Evolutionary conservation across 1,140 invertebrate species (phyloP).

Genomic region (Pteromalus puparum): DNA sequence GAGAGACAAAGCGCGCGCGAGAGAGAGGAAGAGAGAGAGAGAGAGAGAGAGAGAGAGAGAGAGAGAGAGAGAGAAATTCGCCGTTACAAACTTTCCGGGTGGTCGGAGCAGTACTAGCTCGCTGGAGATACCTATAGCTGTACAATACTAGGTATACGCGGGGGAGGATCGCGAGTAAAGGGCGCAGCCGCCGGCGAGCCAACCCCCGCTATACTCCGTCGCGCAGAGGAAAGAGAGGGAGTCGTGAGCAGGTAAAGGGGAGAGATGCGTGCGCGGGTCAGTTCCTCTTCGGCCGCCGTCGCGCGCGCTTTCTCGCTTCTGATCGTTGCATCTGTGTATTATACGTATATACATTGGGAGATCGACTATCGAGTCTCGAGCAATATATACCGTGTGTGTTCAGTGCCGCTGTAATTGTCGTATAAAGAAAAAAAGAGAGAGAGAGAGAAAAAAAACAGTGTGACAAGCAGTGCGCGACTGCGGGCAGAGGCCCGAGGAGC

Average conservation of each 20-base stretch:
- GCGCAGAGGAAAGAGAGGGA: background rate
- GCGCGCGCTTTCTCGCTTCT: conserved; percentile 8
- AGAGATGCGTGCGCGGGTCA: conserved; percentile 47
- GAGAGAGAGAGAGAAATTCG: background rate
- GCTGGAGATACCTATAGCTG: background rate
- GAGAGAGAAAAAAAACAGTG: background rate
- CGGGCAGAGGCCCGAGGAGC: background rate
- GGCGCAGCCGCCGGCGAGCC: conserved; percentile 6
- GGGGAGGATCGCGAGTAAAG: background rate
- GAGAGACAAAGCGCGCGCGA: background rate
- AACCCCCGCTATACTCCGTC: background rate
- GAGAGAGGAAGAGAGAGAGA: background rate
- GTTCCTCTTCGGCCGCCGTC: conserved; percentile 48
- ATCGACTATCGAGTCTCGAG: too few relatives aligned
- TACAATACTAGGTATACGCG: background rate
- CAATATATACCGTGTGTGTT: too few relatives aligned
- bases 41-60: background rate
- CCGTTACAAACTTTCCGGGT: conserved; percentile 16
- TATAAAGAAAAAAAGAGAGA: background rate
- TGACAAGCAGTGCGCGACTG: background rate
- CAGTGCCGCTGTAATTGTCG: background rate
- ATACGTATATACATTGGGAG: background rate
- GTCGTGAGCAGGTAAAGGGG: background rate
- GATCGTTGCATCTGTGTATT: background rate
- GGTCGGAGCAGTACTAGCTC: background rate